A percentile compares a stretch with the other conserved stretches of the same genome.
Conservation (phyloP, 2,113 vertebrate genomes). For the Aldabrachelys gigantea region DNA sequence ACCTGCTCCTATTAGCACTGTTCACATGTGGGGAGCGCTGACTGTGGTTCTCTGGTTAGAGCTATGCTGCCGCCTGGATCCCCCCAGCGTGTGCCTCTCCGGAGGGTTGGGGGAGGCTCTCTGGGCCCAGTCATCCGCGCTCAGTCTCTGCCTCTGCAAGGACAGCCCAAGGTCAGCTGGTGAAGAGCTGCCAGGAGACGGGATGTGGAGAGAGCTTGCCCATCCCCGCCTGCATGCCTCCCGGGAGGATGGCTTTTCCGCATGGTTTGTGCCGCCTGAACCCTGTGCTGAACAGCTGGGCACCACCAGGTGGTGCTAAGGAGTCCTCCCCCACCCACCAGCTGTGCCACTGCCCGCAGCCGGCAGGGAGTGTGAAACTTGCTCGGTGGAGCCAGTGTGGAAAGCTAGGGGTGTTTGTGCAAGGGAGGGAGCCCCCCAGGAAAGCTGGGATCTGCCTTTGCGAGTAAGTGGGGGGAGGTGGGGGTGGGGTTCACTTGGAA, state of each 20-base stretch:
- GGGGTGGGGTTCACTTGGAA: background rate
- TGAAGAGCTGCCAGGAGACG: background rate
- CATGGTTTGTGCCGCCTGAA: background rate
- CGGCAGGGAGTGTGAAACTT: background rate
- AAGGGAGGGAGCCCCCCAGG: background rate
- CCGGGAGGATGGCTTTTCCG: background rate
- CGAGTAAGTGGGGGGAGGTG: background rate
- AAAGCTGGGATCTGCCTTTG: background rate
- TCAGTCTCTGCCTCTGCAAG: background rate
- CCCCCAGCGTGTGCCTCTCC: background rate
- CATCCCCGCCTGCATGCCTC: background rate
- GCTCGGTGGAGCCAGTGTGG: background rate
- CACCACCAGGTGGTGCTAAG: background rate
- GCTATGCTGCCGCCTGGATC: background rate
- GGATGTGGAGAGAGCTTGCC: background rate
- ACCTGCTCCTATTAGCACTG: background rate
- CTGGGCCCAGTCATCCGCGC: background rate
- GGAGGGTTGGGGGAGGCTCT: background rate
- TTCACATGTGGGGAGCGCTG: background rate
- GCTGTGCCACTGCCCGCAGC: background rate
- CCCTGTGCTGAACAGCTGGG: background rate
- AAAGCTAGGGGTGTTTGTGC: background rate
- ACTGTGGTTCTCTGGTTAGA: background rate
- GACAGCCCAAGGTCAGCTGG: background rate
- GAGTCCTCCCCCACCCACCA: background rate